A percentile compares a stretch with the other conserved stretches of the same genome.
phyloP scores from a whole-genome alignment of 2,113 vertebrate species.

The Chaetops frenatus region DNA sequence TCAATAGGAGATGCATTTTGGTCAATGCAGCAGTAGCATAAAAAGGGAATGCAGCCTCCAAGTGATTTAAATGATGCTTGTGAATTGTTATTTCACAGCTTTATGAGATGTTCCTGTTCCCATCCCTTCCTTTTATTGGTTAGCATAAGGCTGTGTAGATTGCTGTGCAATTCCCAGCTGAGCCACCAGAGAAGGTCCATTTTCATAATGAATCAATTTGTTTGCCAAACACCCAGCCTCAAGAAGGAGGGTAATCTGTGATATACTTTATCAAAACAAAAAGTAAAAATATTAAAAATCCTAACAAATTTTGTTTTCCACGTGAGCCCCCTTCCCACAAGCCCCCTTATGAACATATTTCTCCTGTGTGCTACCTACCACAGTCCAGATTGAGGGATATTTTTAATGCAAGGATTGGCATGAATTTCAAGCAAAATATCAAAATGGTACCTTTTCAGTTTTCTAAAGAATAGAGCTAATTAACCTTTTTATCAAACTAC shows the following conservation, averaged over 20 bases:
- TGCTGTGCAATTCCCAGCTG: constrained; percentile 29
- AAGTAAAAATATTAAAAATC: constrained; percentile 30
- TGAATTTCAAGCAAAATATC: constrained; percentile 57
- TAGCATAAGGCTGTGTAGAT: constrained; percentile 41
- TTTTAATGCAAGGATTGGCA: constrained; percentile 8
- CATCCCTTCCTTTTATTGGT: constrained; percentile 43
- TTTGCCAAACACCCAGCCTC: constrained; percentile 41
- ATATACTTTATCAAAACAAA: constrained; percentile 11
- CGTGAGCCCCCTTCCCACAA: background rate
- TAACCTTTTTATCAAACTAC: constrained; percentile 45
- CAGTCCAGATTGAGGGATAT: background rate
- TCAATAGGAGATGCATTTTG: background rate
- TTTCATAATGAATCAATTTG: constrained; percentile 25
- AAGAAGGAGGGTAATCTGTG: background rate
- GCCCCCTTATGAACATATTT: background rate
- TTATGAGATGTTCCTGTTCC: constrained; percentile 10
- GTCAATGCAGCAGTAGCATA: constrained; percentile 1
- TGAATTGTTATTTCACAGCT: constrained; percentile 45
- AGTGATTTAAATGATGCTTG: constrained; percentile 18
- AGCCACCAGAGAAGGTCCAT: background rate
- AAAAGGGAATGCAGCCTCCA: background rate
- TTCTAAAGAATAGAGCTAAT: constrained; percentile 47
- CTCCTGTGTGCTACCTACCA: background rate
- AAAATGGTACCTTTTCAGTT: constrained; percentile 30
- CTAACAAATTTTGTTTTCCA: constrained; percentile 22